A percentile compares a stretch with the other conserved stretches of the same genome.
Conservation (phyloP, 2,113 vertebrate species). For the Aptenodytes forsteri region DNA sequence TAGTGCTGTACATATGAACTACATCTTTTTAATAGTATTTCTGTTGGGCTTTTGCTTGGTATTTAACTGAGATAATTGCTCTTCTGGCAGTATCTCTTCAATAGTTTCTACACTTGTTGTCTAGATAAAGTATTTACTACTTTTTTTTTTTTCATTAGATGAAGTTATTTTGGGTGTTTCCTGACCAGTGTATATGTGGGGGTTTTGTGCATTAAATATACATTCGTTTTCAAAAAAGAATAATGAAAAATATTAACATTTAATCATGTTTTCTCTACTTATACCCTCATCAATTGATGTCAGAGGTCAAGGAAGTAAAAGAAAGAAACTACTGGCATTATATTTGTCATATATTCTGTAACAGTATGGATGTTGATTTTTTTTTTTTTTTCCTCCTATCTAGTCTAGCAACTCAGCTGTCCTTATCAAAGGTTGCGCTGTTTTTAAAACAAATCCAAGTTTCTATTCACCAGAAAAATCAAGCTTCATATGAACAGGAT, state of each 20-base stretch:
- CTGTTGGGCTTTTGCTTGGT: not conserved
- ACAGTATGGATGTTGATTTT: not conserved
- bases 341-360: not conserved
- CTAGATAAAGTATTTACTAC: not conserved
- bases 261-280: not conserved
- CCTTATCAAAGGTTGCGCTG: not conserved
- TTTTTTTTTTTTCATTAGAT: not conserved
- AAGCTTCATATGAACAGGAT: not conserved
- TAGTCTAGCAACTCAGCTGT: not conserved
- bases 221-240: not conserved
- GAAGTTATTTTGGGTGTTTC: not conserved
- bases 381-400: not conserved
- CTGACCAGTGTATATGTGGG: not conserved
- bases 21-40: not conserved
- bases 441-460: not conserved
- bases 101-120: not conserved
- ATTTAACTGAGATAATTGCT: not conserved
- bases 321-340: not conserved
- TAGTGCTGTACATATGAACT: not conserved
- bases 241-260: not conserved
- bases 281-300: not conserved
- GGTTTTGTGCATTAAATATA: not conserved
- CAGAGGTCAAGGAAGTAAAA: not conserved
- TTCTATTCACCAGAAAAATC: not conserved
- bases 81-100: not conserved